Evolutionary conservation across 2,113 vertebrate species (phyloP), one percentile per base, ranked within the genome.

Genomic region (Neofelis nebulosa): DNA sequence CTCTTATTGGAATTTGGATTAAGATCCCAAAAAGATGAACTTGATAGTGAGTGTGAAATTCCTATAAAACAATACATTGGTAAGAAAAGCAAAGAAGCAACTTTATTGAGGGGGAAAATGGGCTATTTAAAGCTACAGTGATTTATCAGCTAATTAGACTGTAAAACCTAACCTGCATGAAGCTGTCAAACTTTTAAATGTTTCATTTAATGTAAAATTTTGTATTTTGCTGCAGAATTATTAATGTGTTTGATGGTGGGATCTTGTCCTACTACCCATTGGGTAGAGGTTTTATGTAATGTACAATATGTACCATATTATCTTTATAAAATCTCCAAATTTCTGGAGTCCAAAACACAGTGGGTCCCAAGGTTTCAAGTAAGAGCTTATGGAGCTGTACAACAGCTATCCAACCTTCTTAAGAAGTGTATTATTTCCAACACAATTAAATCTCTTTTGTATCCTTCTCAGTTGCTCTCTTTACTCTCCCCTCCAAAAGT

Each of bases 31-130:
- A 85, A 89, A 8, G 50, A 90, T 91, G 87, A 92, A 82, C 29
- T 95, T 96, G 55, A 69, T 19, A 76, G 36, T 71, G n/a, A 88
- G 15, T 96, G 18, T 95, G 84, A 66, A 96, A 61, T 89, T 82
- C 25, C 52, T 76, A n/a, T 91, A 23, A 96, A 97, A 97, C 41
- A 93, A 61, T 73, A 91, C 27, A 71, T 73, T 95, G 36, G 18
- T 93, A 84, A 78, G 63, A 95, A 91, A 87, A 93, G 19, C 50
- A 87, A 76, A 96, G 71, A 52, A 93, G 45, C 3, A 78, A 14
- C 50, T 96, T 92, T 92, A 80, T 88, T 52, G 45, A 91, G 25
- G 15, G 50, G 38, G 4, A 33, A 80, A 91, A 16, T 74, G 8
- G 41, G 4, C n/a, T 89, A 19, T 71, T n/a, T 85, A 91, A 91